Evolutionary conservation across 2,113 vertebrate species (phyloP).

Genomic region (Dromas ardeola): DNA sequence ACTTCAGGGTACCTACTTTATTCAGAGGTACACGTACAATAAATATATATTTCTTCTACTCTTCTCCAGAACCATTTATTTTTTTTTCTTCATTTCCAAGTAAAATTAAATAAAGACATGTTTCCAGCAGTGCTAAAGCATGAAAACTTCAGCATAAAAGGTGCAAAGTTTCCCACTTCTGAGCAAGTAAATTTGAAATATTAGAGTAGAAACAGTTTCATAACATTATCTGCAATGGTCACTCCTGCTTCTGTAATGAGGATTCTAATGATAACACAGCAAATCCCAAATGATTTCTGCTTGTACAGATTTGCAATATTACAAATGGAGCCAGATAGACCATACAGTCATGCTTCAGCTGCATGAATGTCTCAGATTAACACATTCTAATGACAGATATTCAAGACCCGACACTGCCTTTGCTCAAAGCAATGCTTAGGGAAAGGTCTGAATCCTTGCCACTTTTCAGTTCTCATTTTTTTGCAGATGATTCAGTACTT

Average conservation of each 20-base stretch:
- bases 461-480: background rate
- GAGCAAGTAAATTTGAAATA: background rate
- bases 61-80: background rate
- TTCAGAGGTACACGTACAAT: background rate
- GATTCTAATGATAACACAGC: background rate
- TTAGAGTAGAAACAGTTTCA: background rate
- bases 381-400: background rate
- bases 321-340: background rate
- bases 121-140: background rate
- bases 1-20: background rate
- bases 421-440: background rate
- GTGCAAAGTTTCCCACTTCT: background rate
- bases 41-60: background rate
- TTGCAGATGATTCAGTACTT: background rate
- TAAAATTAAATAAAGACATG: background rate
- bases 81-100: background rate
- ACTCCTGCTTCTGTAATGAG: background rate
- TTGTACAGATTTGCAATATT: background rate
- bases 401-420: background rate
- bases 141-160: background rate
- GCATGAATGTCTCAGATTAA: background rate
- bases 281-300: background rate
- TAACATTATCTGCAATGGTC: background rate
- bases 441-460: background rate
- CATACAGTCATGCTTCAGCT: background rate